A percentile compares a stretch with the other conserved stretches of the same genome.
Conservation (phyloP, 2,888 invertebrate genomes). For the Lucinisca nassula region DNA sequence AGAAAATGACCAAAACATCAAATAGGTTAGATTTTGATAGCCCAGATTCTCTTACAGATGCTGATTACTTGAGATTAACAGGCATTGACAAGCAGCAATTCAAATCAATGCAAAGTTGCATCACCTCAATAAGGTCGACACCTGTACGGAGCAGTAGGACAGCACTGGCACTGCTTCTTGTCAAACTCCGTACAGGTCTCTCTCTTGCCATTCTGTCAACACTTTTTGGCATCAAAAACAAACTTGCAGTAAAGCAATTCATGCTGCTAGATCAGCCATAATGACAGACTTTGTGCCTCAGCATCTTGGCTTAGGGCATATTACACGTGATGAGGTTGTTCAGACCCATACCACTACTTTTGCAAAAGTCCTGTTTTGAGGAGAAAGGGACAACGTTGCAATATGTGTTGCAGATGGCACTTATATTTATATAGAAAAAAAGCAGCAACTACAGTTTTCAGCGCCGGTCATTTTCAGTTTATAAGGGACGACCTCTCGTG, state of each 20-base stretch:
- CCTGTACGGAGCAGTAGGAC: constrained; percentile 38
- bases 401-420: constrained; percentile 65
- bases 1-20: too few species aligned
- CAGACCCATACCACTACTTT: constrained; percentile 50
- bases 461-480: constrained; percentile 43
- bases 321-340: constrained; percentile 52
- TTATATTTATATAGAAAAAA: constrained; percentile 62
- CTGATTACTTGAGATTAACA: constrained; percentile 15
- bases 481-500: constrained; percentile 42
- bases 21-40: constrained; percentile 38
- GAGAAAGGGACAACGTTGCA: background rate
- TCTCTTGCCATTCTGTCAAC: constrained; percentile 53
- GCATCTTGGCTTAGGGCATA: constrained; percentile 34
- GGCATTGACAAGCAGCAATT: constrained; percentile 41
- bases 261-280: constrained; percentile 34
- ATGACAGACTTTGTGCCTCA: constrained; percentile 40
- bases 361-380: constrained; percentile 44
- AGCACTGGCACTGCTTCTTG: constrained; percentile 51
- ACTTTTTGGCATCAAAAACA: constrained; percentile 47
- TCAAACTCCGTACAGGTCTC: constrained; percentile 50
- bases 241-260: constrained; percentile 49
- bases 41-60: too few species aligned
- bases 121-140: constrained; percentile 27
- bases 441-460: constrained; percentile 58
- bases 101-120: constrained; percentile 24